These are phyloP conservation scores for Tribolium freemani DNA, from an alignment of 2,888 invertebrate genomes.

Conservation along the genomic window DNA sequence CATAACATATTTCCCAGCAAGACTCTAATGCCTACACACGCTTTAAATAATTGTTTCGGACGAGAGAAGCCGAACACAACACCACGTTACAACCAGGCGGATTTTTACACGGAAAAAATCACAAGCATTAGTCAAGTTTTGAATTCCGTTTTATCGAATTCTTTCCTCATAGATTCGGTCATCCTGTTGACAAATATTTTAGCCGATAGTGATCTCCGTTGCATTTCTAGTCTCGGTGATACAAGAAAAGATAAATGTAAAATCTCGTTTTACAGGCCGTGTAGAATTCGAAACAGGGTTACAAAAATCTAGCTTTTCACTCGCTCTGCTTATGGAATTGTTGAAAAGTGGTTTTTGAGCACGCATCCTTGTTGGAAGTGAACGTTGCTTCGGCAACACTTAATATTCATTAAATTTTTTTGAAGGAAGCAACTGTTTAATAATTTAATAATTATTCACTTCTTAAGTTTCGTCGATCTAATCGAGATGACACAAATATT, in stretches of 20 bases:
- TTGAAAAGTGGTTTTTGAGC: background rate
- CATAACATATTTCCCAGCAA: conserved; percentile 64
- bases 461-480: conserved; percentile 18
- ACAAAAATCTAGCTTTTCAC: background rate
- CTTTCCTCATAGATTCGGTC: background rate
- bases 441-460: conserved; percentile 18
- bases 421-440: conserved; percentile 17
- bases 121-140: no score
- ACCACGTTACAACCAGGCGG: no score
- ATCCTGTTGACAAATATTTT: background rate
- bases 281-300: background rate
- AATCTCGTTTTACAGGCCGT: background rate
- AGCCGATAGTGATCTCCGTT: background rate
- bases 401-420: background rate
- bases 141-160: background rate
- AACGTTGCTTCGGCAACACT: background rate
- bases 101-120: no score
- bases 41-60: conserved; percentile 62
- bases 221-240: background rate
- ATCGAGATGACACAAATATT: conserved; percentile 18
- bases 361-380: background rate
- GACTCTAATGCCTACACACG: conserved; percentile 64
- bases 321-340: background rate
- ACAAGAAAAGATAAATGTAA: background rate
- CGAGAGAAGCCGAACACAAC: no score